These are phyloP conservation scores for Spodoptera littoralis DNA, from an alignment of 2,888 invertebrate species.

Conservation along the genomic window DNA sequence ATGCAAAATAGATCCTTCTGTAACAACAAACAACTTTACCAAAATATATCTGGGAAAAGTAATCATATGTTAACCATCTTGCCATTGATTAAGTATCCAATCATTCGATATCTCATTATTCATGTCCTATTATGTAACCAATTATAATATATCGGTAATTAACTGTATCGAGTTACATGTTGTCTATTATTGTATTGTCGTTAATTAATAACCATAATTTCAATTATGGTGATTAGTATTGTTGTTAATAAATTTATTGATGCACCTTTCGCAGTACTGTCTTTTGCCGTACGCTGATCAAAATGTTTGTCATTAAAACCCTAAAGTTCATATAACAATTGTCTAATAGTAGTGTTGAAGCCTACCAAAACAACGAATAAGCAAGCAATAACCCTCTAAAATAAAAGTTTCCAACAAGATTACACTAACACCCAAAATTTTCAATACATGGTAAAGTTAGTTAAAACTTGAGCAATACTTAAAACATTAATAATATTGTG, in stretches of 20 bases:
- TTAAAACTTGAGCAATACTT: conserved; percentile 18
- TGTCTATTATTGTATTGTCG: conserved; percentile 18
- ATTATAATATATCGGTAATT: conserved; percentile 41
- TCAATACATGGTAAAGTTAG: not conserved
- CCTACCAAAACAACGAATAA: too few relatives aligned
- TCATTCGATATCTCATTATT: conserved; percentile 39
- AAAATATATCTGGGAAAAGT: too few relatives aligned
- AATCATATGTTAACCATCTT: too few relatives aligned
- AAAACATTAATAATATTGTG: conserved; percentile 4
- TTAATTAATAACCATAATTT: conserved; percentile 8
- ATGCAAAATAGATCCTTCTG: too few relatives aligned
- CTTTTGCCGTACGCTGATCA: too few relatives aligned
- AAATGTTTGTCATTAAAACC: too few relatives aligned
- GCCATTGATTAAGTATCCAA: conserved; percentile 37
- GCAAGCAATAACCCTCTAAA: not conserved
- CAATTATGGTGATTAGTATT: conserved; percentile 1
- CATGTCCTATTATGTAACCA: conserved; percentile 10
- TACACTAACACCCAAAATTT: not conserved
- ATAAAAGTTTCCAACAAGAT: too few relatives aligned
- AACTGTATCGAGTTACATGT: conserved; percentile 28
- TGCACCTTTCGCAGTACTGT: too few relatives aligned
- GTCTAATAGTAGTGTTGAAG: too few relatives aligned
- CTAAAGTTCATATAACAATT: too few relatives aligned
- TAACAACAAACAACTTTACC: too few relatives aligned
- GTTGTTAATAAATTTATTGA: too few relatives aligned